Conservation (phyloP, 2,797 vertebrate species). For the Otolemur crassicaudatus region DNA sequence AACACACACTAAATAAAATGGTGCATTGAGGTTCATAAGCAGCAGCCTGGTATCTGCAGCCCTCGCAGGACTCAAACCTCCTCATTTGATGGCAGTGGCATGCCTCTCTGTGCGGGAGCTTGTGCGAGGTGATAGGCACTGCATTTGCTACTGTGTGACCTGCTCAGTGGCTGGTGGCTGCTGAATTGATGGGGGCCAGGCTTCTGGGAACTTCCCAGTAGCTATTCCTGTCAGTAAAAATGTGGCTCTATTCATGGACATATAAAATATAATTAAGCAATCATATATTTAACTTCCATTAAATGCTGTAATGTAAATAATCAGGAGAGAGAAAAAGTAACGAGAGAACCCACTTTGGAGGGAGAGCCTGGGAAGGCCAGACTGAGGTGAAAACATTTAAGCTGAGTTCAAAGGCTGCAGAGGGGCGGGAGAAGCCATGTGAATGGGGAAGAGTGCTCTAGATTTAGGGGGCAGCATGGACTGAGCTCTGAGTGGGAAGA, state of each 20-base stretch:
- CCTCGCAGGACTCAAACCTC: too few relatives aligned
- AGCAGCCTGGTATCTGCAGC: neutral
- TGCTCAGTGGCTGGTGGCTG: neutral
- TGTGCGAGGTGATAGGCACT: neutral
- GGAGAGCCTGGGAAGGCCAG: rapidly evolving
- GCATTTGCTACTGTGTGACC: neutral
- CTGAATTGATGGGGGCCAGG: neutral
- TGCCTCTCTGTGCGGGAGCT: neutral
- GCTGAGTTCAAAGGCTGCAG: neutral
- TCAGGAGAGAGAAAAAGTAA: neutral
- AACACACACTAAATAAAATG: neutral
- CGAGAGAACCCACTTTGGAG: too few relatives aligned
- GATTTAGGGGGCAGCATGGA: neutral
- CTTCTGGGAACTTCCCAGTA: neutral
- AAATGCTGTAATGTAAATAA: neutral
- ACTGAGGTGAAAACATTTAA: neutral
- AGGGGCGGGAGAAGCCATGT: rapidly evolving
- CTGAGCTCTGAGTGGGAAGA: neutral
- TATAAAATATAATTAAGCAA: neutral
- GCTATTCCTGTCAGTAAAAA: neutral
- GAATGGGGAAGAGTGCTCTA: rapidly evolving
- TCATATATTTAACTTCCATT: neutral
- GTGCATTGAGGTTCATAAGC: neutral
- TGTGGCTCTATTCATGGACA: rapidly evolving
- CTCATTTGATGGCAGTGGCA: neutral